Conservation (phyloP, 2,888 invertebrate species). For the Oxycera nigricornis region DNA sequence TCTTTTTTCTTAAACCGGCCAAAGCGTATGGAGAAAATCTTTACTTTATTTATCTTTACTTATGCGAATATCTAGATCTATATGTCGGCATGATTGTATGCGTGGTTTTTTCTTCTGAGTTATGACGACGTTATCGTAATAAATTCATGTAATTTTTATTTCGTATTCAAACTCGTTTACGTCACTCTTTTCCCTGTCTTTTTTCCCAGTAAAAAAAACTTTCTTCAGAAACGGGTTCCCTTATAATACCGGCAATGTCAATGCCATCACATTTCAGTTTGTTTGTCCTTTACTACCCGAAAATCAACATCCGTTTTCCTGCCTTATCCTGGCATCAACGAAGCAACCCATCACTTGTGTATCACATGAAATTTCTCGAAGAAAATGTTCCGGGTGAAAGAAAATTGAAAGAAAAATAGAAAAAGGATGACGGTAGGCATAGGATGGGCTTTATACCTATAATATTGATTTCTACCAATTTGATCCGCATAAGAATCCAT, state of each 20-base stretch:
- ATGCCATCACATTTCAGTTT: background rate
- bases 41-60: too few species aligned
- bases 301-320: background rate
- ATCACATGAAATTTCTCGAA: background rate
- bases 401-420: background rate
- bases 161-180: slow-evolving; percentile 37
- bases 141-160: slow-evolving; percentile 43
- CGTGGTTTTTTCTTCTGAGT: too few species aligned
- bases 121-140: slow-evolving; percentile 43
- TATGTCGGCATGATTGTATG: too few species aligned
- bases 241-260: background rate
- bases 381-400: background rate
- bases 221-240: background rate
- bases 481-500: background rate
- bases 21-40: too few species aligned
- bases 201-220: background rate
- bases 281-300: background rate
- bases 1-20: too few species aligned
- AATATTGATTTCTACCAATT: slow-evolving; percentile 14
- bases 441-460: background rate
- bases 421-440: background rate
- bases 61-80: too few species aligned
- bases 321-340: background rate
- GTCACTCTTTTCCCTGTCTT: background rate
- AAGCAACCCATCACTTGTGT: background rate